Evolutionary conservation across 2,113 vertebrate genomes (phyloP).

Genomic region (Ageneiosus marmoratus): DNA sequence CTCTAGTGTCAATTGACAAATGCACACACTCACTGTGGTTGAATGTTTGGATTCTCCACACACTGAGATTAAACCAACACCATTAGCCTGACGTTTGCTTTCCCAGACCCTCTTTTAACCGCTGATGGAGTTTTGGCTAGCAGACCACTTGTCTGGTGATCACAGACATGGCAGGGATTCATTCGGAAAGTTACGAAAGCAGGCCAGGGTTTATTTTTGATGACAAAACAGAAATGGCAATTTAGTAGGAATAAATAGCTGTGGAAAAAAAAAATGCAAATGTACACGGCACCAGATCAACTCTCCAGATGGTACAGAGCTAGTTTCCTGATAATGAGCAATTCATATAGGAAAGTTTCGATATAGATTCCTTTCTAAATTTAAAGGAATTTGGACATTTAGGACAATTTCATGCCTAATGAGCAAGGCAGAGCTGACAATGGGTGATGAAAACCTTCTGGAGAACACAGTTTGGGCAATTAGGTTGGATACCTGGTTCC

Average conservation of each 20-base stretch:
- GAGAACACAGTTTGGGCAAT: not conserved
- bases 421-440: not conserved
- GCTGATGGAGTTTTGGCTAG: slow-evolving; percentile 9
- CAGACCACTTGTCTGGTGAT: not conserved
- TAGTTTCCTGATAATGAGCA: not conserved
- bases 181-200: not conserved
- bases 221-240: not conserved
- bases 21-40: slow-evolving; percentile 34
- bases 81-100: slow-evolving; percentile 21
- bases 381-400: not conserved
- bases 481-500: not conserved
- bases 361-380: not conserved
- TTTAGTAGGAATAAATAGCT: not conserved
- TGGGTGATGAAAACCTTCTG: not conserved
- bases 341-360: too few species aligned
- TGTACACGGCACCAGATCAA: not conserved
- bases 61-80: slow-evolving; percentile 1
- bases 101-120: not conserved
- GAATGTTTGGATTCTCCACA: slow-evolving; percentile 19
- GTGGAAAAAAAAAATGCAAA: not conserved
- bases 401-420: not conserved
- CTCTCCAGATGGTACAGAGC: slow-evolving; percentile 6
- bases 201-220: slow-evolving; percentile 11
- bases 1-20: slow-evolving; percentile 58
- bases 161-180: not conserved